A percentile compares a stretch with the other conserved stretches of the same genome.
Evolutionary conservation across 2,113 vertebrate species (phyloP).

Genomic region (Euleptes europaea): DNA sequence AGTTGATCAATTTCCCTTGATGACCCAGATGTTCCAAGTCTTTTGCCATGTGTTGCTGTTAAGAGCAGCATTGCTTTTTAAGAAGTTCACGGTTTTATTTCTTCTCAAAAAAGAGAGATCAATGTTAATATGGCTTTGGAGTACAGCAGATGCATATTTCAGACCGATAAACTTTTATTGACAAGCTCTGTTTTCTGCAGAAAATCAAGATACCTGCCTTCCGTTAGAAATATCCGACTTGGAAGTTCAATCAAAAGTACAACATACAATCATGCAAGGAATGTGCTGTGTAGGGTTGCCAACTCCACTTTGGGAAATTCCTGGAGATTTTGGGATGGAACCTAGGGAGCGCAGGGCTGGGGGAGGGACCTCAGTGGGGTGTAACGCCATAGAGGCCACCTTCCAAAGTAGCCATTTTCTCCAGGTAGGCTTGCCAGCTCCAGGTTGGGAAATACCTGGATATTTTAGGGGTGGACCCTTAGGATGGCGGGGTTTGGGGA

Average conservation of each 20-base stretch:
- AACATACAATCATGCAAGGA: background rate
- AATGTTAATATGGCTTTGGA: accelerated
- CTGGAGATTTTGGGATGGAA: too few relatives aligned
- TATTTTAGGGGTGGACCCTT: too few relatives aligned
- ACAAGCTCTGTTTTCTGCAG: background rate
- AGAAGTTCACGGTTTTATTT: background rate
- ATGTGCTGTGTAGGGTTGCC: background rate
- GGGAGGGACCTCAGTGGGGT: too few relatives aligned
- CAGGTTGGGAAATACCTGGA: too few relatives aligned
- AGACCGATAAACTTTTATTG: background rate
- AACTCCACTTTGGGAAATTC: too few relatives aligned
- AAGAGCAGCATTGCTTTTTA: background rate
- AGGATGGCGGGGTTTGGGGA: too few relatives aligned
- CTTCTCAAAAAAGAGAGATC: background rate
- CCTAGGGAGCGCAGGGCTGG: too few relatives aligned
- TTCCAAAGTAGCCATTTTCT: too few relatives aligned
- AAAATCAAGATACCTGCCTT: background rate
- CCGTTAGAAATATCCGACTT: background rate
- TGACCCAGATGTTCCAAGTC: background rate
- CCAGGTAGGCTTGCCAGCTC: too few relatives aligned
- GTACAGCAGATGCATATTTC: background rate
- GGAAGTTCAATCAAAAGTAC: background rate
- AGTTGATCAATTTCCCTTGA: slow-evolving; percentile 2
- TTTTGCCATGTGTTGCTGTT: background rate
- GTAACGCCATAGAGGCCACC: too few relatives aligned